These are phyloP conservation scores for Sympetrum striolatum DNA, from an alignment of 2,888 invertebrate species.

Conservation along the genomic window DNA sequence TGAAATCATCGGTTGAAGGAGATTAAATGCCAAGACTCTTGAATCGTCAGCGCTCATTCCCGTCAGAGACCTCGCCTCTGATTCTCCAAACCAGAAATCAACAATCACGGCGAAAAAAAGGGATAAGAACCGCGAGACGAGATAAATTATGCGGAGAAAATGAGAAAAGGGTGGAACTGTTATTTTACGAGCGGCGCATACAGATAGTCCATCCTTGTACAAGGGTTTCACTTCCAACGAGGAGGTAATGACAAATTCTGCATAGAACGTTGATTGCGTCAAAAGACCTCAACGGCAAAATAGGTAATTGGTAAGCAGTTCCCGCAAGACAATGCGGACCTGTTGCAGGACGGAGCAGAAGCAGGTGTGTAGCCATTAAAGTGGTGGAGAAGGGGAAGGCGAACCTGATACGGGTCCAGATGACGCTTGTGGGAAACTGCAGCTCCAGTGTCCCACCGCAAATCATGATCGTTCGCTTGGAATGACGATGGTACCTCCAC, in stretches of 20 bases:
- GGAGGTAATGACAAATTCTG: conserved; percentile 40
- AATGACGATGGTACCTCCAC: background rate
- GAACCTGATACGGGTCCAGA: conserved; percentile 42
- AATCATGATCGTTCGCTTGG: background rate
- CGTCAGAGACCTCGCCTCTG: background rate
- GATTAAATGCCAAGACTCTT: background rate
- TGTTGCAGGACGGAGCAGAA: background rate
- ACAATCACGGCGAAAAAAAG: background rate
- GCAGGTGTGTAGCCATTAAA: background rate
- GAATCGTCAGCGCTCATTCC: background rate
- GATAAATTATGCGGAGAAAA: conserved; percentile 13
- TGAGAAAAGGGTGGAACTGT: background rate
- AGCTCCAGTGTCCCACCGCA: conserved; percentile 1
- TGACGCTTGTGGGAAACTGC: conserved; percentile 33
- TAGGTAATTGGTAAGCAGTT: conserved; percentile 23
- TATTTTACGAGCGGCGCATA: conserved; percentile 24
- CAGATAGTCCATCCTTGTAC: background rate
- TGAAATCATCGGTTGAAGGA: background rate
- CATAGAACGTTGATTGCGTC: conserved; percentile 20
- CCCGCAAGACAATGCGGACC: conserved; percentile 27
- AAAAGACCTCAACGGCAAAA: background rate
- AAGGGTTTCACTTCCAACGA: conserved; percentile 7
- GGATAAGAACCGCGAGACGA: background rate
- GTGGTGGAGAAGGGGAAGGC: background rate
- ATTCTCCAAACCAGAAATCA: background rate